Percentiles rank a stretch among this genome's conserved stretches.
Evolutionary conservation across 2,888 invertebrate species (phyloP).

Genomic region (Agrotis ipsilon): DNA sequence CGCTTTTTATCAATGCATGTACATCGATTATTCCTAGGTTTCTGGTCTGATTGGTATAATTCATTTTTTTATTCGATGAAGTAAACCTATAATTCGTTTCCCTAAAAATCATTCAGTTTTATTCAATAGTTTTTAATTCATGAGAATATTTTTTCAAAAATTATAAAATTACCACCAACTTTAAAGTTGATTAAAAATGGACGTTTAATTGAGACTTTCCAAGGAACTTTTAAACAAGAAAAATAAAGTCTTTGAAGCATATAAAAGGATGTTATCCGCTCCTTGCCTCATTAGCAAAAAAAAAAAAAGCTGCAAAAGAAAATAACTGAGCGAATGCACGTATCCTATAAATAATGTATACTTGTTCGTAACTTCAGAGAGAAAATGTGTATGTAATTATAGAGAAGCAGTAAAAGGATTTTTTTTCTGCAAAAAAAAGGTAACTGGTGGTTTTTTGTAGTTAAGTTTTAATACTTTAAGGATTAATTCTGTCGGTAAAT

Average conservation of each 20-base stretch:
- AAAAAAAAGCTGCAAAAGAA: slow-evolving; percentile 56
- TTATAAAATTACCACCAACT: slow-evolving; percentile 4
- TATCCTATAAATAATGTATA: slow-evolving; percentile 49
- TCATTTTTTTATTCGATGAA: no score
- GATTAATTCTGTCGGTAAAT: no score
- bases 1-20: no score
- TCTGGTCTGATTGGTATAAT: no score
- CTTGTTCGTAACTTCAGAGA: slow-evolving; percentile 32
- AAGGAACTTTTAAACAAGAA: slow-evolving; percentile 36
- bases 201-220: not conserved
- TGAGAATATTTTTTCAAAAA: no score
- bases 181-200: slow-evolving; percentile 36
- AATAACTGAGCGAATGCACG: slow-evolving; percentile 45
- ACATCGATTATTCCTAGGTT: no score
- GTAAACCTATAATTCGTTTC: no score
- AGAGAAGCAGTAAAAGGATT: slow-evolving; percentile 8
- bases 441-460: not conserved
- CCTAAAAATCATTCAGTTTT: no score
- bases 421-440: not conserved
- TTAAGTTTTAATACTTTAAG: no score
- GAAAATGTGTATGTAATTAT: slow-evolving; percentile 24
- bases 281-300: slow-evolving; percentile 54
- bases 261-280: slow-evolving; percentile 53
- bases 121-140: no score
- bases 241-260: slow-evolving; percentile 50